Evolutionary conservation across 2,797 vertebrate genomes (phyloP).

Genomic region (Scleropages formosus): DNA sequence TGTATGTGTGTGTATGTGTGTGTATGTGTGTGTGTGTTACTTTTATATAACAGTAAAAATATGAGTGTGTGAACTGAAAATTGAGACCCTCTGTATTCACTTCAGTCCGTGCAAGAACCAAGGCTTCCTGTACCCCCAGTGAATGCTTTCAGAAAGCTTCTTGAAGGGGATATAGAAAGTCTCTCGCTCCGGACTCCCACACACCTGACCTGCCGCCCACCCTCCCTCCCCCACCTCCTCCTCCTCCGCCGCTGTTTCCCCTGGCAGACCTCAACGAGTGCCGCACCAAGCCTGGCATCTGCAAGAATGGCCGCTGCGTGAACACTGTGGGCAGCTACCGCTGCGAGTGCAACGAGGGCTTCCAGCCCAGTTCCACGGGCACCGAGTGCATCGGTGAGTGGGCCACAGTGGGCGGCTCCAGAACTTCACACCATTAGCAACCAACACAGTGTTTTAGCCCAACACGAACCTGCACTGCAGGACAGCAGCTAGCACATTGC

Average conservation of each 20-base stretch:
- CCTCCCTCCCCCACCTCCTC: slow-evolving; percentile 9
- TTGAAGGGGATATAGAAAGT: neutral
- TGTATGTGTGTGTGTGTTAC: no score
- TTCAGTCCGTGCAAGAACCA: no score
- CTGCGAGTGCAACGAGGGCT: slow-evolving; percentile 87
- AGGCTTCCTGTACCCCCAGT: no score
- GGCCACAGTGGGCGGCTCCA: neutral
- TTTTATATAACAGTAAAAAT: no score
- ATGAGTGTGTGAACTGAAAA: no score
- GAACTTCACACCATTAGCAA: no score
- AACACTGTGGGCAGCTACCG: slow-evolving; percentile 87
- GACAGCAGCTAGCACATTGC: no score
- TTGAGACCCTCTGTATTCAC: no score
- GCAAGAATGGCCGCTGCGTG: slow-evolving; percentile 83
- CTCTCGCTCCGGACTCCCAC: slow-evolving; percentile 15
- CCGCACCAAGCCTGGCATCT: slow-evolving; percentile 79
- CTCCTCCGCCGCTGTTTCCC: neutral
- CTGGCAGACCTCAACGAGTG: slow-evolving; percentile 88
- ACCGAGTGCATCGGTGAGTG: slow-evolving; percentile 85
- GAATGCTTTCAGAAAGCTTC: no score
- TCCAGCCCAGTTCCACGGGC: slow-evolving; percentile 78
- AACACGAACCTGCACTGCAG: no score
- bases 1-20: no score
- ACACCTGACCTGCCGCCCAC: neutral
- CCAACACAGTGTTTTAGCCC: no score